Percentiles rank a stretch among this genome's conserved stretches.
These are phyloP conservation scores for Drusus annulatus DNA, from an alignment of 1,140 invertebrate species.

Conservation along the genomic window DNA sequence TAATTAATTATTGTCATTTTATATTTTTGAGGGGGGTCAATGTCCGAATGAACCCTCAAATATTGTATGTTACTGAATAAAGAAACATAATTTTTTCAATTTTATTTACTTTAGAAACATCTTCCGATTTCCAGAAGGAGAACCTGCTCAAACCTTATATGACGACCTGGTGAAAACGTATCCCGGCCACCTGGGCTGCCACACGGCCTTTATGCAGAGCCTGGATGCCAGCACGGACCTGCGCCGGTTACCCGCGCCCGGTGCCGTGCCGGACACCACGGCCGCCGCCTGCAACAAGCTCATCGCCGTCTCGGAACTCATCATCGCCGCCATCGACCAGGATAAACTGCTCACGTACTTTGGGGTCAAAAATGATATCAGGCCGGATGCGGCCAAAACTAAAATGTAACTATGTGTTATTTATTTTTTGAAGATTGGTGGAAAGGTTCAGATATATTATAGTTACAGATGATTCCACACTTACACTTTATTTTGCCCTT, in stretches of 20 bases:
- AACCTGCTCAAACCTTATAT: slow-evolving; percentile 81
- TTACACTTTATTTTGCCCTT: too few species aligned
- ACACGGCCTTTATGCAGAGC: slow-evolving; percentile 83
- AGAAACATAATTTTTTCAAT: too few species aligned
- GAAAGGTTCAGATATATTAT: too few species aligned
- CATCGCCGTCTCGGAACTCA: slow-evolving; percentile 75
- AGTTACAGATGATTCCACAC: too few species aligned
- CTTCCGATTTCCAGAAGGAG: slow-evolving; percentile 69
- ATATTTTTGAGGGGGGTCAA: too few species aligned
- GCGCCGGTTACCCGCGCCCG: slow-evolving; percentile 69
- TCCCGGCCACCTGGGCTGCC: slow-evolving; percentile 79
- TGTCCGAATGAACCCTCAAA: too few species aligned
- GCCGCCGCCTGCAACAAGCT: slow-evolving; percentile 72
- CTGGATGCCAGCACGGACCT: slow-evolving; percentile 75
- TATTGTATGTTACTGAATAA: too few species aligned
- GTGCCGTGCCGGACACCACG: slow-evolving; percentile 67
- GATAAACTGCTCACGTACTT: slow-evolving; percentile 82
- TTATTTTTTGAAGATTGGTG: too few species aligned
- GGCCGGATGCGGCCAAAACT: slow-evolving; percentile 83
- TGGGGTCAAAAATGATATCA: slow-evolving; percentile 85
- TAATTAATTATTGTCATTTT: too few species aligned
- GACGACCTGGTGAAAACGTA: slow-evolving; percentile 80
- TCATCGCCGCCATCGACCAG: slow-evolving; percentile 82
- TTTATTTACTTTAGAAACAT: background rate
- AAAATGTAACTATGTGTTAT: slow-evolving; percentile 74